Evolutionary conservation across 2,113 vertebrate genomes (phyloP).

Genomic region (Apodemus speciosus): DNA sequence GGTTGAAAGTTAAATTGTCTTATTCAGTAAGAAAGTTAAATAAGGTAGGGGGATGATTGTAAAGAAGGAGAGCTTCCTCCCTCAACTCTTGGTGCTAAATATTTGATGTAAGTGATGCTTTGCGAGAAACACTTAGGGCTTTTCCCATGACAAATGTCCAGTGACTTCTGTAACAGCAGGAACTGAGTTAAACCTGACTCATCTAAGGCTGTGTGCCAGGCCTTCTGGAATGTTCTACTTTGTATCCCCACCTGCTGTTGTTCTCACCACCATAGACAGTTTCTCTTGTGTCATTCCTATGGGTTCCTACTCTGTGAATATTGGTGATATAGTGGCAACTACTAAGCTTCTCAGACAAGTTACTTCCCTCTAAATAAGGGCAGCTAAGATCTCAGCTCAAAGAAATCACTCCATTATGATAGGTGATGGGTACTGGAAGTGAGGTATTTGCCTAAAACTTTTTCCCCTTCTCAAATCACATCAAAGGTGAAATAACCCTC

Average conservation of each 20-base stretch:
- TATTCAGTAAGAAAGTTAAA: background rate
- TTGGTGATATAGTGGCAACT: background rate
- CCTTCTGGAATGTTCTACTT: background rate
- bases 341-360: background rate
- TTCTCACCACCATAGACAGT: background rate
- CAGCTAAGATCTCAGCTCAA: background rate
- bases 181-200: background rate
- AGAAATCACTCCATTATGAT: background rate
- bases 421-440: background rate
- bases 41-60: background rate
- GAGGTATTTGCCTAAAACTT: background rate
- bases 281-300: background rate
- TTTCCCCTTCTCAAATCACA: background rate
- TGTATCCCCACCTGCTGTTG: background rate
- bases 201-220: rapidly evolving
- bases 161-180: background rate
- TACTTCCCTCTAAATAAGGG: background rate
- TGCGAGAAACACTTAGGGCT: background rate
- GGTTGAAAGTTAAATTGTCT: background rate
- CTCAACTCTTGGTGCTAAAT: background rate
- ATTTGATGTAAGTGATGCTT: background rate
- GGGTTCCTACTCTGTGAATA: background rate
- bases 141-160: background rate
- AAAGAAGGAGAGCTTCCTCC: background rate
- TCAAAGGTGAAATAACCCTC: background rate